Conservation (phyloP, 2,888 invertebrate genomes). For the Stenchaetothrips biformis region DNA sequence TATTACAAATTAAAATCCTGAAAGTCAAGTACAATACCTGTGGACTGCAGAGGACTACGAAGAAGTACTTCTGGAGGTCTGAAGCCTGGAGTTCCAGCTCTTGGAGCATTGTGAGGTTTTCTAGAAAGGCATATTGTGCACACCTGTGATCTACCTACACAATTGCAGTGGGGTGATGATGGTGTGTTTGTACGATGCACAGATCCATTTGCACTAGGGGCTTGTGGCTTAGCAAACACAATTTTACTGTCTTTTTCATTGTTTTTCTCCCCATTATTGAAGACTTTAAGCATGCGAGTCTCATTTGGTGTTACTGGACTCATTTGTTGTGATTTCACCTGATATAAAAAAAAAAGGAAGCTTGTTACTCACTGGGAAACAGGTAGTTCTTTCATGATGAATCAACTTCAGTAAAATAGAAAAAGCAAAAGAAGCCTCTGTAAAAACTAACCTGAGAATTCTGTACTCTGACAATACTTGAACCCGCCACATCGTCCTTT, state of each 20-base stretch:
- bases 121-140: slow-evolving; percentile 64
- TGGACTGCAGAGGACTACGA: slow-evolving; percentile 72
- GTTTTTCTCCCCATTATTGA: not conserved
- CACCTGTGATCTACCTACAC: slow-evolving; percentile 61
- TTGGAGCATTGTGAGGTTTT: slow-evolving; percentile 63
- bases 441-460: slow-evolving; percentile 38
- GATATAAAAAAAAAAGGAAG: not conserved
- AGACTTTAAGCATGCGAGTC: not conserved
- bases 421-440: too few relatives aligned
- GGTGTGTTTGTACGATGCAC: slow-evolving; percentile 8
- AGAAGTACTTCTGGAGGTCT: slow-evolving; percentile 81
- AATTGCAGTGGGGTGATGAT: slow-evolving; percentile 51
- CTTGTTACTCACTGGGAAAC: not conserved
- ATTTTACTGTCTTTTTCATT: slow-evolving; percentile 26
- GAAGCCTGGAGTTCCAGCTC: slow-evolving; percentile 87
- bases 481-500: slow-evolving; percentile 28
- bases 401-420: too few relatives aligned
- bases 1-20: slow-evolving; percentile 17
- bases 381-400: not conserved
- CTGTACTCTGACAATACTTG: slow-evolving; percentile 38
- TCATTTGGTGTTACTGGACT: not conserved
- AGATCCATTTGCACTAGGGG: slow-evolving; percentile 17
- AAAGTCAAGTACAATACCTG: slow-evolving; percentile 48
- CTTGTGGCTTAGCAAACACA: slow-evolving; percentile 30
- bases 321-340: slow-evolving; percentile 29